Base-by-base conservation (phyloP, 2,888 invertebrate species). In the Linnaemya vulpina region DNA sequence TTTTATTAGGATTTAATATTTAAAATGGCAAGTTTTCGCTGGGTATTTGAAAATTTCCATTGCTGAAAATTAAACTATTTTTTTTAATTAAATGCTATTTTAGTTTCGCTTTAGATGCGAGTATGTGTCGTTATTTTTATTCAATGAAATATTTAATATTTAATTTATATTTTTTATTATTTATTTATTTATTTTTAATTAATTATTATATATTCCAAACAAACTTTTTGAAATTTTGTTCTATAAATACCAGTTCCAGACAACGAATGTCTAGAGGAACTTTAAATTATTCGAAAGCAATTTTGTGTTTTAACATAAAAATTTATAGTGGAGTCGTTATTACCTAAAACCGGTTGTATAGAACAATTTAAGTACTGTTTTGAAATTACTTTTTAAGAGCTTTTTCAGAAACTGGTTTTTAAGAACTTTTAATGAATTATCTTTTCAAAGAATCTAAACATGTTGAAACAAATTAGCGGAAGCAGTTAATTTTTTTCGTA, bases 11-110 rank as follows among this genome's bases (percentile, higher is more conserved):
- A 22, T 25, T 53, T 10, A 17, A 49, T 1, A n/a, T 17, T 25
- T 20, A 51, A 20, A 13, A 5, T 53, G 30, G 8, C 8, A 25
- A 55, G 15, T 20, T 62, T 40, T 20, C 17, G 40, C 38, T 40
- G 20, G 38, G 62, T 13, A 62, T 38, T 60, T 11, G 60, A 2
- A 35, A 20, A 17, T 68, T 35, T 51, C 20, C 49, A 51, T 51
- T 68, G 67, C 51, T 68, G 20, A 17, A 68, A 51, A 51, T 67
- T 30, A 11, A 30, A 30, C 17, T 0, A 46, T n/a, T 60, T 35
- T n/a, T n/a, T n/a, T n/a, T n/a, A n/a, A n/a, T n/a, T n/a, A n/a
- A n/a, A n/a, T n/a, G n/a, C n/a, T n/a, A n/a, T n/a, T n/a, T n/a
- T n/a, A n/a, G n/a, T n/a, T n/a, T n/a, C n/a, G n/a, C 8, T 10